These are phyloP conservation scores for Cariama cristata DNA, from an alignment of 2,113 vertebrate genomes.

Conservation along the genomic window DNA sequence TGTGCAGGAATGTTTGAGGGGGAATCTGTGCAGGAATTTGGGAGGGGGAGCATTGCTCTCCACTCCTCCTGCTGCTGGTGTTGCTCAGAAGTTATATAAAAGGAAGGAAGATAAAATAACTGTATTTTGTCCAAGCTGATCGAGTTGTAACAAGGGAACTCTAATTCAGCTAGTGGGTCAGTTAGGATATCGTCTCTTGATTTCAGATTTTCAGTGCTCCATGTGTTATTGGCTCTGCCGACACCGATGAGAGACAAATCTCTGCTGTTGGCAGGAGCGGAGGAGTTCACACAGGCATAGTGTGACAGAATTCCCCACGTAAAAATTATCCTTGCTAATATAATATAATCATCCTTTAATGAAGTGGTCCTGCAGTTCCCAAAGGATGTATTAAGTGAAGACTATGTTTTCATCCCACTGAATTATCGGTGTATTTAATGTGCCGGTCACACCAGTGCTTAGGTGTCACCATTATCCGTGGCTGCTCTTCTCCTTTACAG, in stretches of 20 bases:
- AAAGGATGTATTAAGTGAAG: background rate
- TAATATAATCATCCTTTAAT: constrained; percentile 49
- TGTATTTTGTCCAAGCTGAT: background rate
- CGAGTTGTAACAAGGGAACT: constrained; percentile 1
- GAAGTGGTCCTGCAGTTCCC: constrained; percentile 23
- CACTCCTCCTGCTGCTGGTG: background rate
- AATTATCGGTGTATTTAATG: background rate
- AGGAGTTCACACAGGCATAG: background rate
- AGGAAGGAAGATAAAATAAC: background rate
- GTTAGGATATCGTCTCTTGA: constrained; percentile 2
- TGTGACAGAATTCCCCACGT: constrained; percentile 16
- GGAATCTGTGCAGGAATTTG: background rate
- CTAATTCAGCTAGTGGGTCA: background rate
- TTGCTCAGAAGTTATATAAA: background rate
- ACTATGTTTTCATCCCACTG: background rate
- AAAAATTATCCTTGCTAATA: constrained; percentile 53
- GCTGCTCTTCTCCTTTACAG: background rate
- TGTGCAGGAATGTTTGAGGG: background rate
- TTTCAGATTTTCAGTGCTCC: background rate
- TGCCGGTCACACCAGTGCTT: background rate
- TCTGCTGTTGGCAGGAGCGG: constrained; percentile 35
- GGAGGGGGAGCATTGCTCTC: background rate
- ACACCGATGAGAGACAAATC: constrained; percentile 15
- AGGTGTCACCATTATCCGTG: background rate
- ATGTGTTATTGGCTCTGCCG: background rate